A percentile compares a stretch with the other conserved stretches of the same genome.
phyloP scores from a whole-genome alignment of 2,797 vertebrate genomes.

The Parauchenoglanis ngamensis region DNA sequence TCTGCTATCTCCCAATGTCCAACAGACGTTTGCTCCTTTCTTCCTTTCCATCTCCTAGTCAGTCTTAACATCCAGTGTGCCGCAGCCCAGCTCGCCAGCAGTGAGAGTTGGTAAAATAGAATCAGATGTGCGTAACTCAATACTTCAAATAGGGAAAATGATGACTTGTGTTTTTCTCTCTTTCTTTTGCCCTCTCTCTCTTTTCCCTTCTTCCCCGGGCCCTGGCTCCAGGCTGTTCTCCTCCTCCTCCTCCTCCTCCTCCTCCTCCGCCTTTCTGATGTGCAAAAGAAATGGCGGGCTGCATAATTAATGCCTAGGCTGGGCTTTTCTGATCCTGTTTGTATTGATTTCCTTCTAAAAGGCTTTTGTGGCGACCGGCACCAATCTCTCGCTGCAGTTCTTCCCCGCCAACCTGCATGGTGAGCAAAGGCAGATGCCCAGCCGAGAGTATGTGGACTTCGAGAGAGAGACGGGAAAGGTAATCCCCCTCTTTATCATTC shows the following conservation, averaged over 20 bases:
- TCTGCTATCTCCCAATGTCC: conserved; percentile 37
- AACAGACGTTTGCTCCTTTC: conserved; percentile 31
- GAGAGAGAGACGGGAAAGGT: conserved; percentile 98
- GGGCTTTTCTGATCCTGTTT: conserved; percentile 86
- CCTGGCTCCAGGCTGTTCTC: conserved; percentile 58
- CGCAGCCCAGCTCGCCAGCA: conserved; percentile 81
- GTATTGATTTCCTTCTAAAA: conserved; percentile 92
- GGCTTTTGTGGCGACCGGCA: conserved; percentile 99
- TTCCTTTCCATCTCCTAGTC: conserved; percentile 53
- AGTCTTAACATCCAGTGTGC: conserved; percentile 71
- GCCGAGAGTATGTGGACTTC: conserved; percentile 97
- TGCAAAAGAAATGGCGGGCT: conserved; percentile 87
- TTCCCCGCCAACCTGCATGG: conserved; percentile 97
- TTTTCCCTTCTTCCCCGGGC: conserved; percentile 38
- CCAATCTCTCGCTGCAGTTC: conserved; percentile 99
- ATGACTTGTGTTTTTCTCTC: conserved; percentile 78
- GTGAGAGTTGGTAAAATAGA: conserved; percentile 88
- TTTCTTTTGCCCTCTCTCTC: conserved; percentile 42
- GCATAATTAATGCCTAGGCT: conserved; percentile 85
- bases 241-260: conserved; percentile 27
- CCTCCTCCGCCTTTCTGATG: conserved; percentile 73
- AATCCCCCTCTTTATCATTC: conserved; percentile 57
- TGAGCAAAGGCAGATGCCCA: conserved; percentile 94
- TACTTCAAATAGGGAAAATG: conserved; percentile 90
- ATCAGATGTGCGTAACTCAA: conserved; percentile 98